Percentiles rank a stretch among this genome's conserved stretches.
Conservation (phyloP, 2,888 invertebrate species). For the Lepidochrysops patricia region DNA sequence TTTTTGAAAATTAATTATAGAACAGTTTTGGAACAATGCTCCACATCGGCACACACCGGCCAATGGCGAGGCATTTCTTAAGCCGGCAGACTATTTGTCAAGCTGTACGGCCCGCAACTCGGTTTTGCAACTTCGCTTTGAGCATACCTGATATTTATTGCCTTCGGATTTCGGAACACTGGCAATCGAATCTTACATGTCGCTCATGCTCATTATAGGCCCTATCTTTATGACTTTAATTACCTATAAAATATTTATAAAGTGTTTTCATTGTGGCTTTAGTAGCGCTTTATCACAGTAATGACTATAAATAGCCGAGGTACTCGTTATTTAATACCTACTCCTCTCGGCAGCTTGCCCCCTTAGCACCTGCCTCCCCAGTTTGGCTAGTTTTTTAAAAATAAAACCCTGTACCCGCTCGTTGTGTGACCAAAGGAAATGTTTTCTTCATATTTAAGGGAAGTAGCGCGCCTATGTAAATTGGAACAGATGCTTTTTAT, state of each 20-base stretch:
- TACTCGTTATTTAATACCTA: background rate
- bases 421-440: background rate
- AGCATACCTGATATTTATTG: conserved; percentile 60
- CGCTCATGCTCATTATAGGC: conserved; percentile 25
- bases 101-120: conserved; percentile 48
- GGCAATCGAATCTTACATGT: conserved; percentile 41
- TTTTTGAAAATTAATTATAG: background rate
- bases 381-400: background rate
- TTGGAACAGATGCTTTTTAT: conserved; percentile 12
- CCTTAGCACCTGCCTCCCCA: background rate
- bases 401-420: background rate
- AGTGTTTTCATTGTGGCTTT: background rate
- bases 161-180: conserved; percentile 50
- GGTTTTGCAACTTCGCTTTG: conserved; percentile 56
- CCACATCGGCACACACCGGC: background rate
- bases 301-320: conserved; percentile 6
- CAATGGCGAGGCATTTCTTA: background rate
- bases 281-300: background rate
- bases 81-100: conserved; percentile 43
- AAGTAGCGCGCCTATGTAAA: conserved; percentile 11
- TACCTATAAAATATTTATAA: background rate
- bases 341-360: conserved; percentile 1
- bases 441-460: conserved; percentile 7
- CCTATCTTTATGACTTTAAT: background rate
- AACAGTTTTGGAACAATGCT: background rate